Percentiles rank a stretch among this genome's conserved stretches.
Evolutionary conservation across 1,140 invertebrate species (phyloP).

Genomic region (Dreissena rostriformis): DNA sequence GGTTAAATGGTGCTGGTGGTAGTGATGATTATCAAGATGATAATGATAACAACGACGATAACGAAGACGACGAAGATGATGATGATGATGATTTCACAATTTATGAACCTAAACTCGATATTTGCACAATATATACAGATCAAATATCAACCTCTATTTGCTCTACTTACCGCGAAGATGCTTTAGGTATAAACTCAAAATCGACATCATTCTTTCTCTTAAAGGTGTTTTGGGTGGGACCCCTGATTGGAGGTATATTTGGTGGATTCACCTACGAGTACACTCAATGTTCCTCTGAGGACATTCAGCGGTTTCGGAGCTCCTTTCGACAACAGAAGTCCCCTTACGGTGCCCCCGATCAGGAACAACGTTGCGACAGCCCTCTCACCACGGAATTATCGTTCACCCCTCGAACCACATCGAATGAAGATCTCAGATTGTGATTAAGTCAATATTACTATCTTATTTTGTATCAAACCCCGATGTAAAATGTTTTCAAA

Average conservation of each 20-base stretch:
- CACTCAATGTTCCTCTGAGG: slow-evolving; percentile 57
- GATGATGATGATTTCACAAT: too few relatives aligned
- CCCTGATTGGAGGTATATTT: slow-evolving; percentile 74
- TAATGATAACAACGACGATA: too few relatives aligned
- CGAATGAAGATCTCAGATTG: slow-evolving; percentile 3
- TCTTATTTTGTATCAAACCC: neutral
- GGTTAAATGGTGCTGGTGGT: too few relatives aligned
- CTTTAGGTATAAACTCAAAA: neutral
- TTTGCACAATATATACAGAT: too few relatives aligned
- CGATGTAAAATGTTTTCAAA: too few relatives aligned
- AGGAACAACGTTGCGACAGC: neutral
- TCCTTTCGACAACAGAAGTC: neutral
- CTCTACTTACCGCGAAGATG: neutral
- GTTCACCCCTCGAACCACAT: neutral
- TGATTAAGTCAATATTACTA: neutral
- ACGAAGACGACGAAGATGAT: too few relatives aligned
- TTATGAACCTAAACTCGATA: too few relatives aligned
- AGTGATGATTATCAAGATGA: too few relatives aligned
- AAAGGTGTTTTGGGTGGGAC: slow-evolving; percentile 80
- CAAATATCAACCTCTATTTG: too few relatives aligned
- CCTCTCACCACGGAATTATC: neutral
- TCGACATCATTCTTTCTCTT: neutral
- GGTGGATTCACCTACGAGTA: slow-evolving; percentile 70
- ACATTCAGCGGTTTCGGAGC: slow-evolving; percentile 50
- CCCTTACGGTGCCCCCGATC: neutral